Conservation (phyloP, 2,888 invertebrate genomes). For the Clostera curtula region DNA sequence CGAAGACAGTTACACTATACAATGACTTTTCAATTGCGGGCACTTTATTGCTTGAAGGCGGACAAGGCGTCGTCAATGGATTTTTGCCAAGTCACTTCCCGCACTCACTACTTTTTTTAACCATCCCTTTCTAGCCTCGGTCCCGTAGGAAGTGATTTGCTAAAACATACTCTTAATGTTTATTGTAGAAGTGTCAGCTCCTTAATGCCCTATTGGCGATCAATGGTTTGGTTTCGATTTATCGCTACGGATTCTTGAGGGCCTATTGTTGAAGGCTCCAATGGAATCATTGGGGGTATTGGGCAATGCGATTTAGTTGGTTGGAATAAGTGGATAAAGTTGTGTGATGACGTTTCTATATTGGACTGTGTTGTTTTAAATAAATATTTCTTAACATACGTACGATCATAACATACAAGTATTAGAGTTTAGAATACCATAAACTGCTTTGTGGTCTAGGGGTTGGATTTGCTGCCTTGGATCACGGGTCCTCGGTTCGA, state of each 20-base stretch:
- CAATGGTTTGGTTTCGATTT: conserved; percentile 60
- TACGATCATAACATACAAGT: too few relatives aligned
- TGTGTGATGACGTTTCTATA: conserved; percentile 11
- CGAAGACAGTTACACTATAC: conserved; percentile 19
- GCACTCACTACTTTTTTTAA: conserved; percentile 62
- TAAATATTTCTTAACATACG: too few relatives aligned
- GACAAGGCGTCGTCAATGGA: conserved; percentile 41
- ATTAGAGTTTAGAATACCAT: too few relatives aligned
- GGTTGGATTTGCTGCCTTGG: too few relatives aligned
- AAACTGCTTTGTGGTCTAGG: too few relatives aligned
- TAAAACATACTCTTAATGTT: conserved; percentile 69
- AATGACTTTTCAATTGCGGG: conserved; percentile 68
- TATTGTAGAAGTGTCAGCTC: conserved; percentile 61
- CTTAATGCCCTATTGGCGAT: conserved; percentile 66
- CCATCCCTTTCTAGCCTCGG: conserved; percentile 43
- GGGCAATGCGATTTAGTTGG: conserved; percentile 43
- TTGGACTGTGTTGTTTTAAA: too few relatives aligned
- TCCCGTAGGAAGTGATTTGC: conserved; percentile 67
- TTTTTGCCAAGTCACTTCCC: conserved; percentile 67
- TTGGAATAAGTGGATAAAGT: conserved; percentile 30
- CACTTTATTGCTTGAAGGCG: conserved; percentile 53
- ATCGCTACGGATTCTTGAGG: conserved; percentile 58
- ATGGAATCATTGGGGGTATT: conserved; percentile 55
- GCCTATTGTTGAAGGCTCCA: conserved; percentile 54
- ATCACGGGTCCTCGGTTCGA: too few relatives aligned